Base-by-base conservation (phyloP, 2,888 invertebrate species). In the Cephus runcator region DNA sequence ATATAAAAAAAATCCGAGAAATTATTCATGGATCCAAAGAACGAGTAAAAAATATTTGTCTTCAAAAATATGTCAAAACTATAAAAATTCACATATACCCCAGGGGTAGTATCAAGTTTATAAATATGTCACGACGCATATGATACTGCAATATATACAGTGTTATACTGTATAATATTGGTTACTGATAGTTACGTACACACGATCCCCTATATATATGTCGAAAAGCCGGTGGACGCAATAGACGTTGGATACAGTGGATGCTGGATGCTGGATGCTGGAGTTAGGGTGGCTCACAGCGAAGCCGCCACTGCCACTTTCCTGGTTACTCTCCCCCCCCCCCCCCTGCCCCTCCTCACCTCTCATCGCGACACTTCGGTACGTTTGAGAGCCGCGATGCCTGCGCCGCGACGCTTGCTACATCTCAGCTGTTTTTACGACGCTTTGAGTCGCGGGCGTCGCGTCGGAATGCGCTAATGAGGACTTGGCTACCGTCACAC, bases 381-480 rank as follows among this genome's bases (percentile, higher is more conserved):
- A 77, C 81, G 81, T 83, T 83, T 79, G 79, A 81, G 79, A 9
- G 71, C 31, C 73, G 69, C 73, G 80, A 78, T 79, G 79, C 79
- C 71, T 77, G 83, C 82, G 83, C 79, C 81, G 83, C 79, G 75
- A 73, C 82, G 81, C 83, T 83, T 80, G 84, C 84, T 85, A 89
- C 88, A 88, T 90, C 88, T 90, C 89, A 89, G 90, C 88, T 89
- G 91, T 90, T 91, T 91, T 91, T 91, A 91, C 90, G 91, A 90
- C 89, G 87, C 91, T 91, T 91, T 91, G 90, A 91, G 89, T 90
- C 88, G 91, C 91, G 90, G 90, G 91, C 90, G 91, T 91, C 91
- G 90, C 89, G 88, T 88, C 89, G 91, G 91, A 91, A 91, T 91
- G 91, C 91, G 90, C 90, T 91, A 91, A 91, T 91, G 91, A 91